phyloP scores from a whole-genome alignment of 1,140 invertebrate species.

The Phenacoccus solenopsis region DNA sequence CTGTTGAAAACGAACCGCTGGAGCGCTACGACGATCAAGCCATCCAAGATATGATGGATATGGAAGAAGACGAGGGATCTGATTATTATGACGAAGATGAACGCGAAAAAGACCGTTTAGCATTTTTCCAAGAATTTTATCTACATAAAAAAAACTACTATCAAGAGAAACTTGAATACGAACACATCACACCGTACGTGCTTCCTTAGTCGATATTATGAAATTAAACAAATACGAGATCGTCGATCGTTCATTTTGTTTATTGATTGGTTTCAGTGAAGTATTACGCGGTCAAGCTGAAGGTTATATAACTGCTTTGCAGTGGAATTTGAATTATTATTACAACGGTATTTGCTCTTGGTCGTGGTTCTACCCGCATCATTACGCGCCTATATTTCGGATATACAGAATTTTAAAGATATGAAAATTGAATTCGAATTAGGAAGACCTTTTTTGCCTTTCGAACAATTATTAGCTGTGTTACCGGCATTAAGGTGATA shows the following conservation, averaged over 20 bases:
- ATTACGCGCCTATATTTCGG: slow-evolving; percentile 91
- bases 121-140: slow-evolving; percentile 57
- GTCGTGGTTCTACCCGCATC: slow-evolving; percentile 95
- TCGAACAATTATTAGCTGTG: slow-evolving; percentile 87
- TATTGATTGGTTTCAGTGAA: slow-evolving; percentile 41
- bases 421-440: slow-evolving; percentile 64
- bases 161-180: slow-evolving; percentile 72
- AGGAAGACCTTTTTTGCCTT: slow-evolving; percentile 82
- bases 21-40: not conserved
- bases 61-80: not conserved
- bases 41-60: not conserved
- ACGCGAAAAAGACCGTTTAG: slow-evolving; percentile 33
- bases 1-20: not conserved
- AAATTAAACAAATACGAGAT: not conserved
- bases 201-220: slow-evolving; percentile 6
- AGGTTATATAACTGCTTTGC: slow-evolving; percentile 81
- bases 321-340: slow-evolving; percentile 95
- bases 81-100: slow-evolving; percentile 27
- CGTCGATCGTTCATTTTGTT: slow-evolving; percentile 15
- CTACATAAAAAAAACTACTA: slow-evolving; percentile 86
- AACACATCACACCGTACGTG: slow-evolving; percentile 38
- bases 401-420: slow-evolving; percentile 68
- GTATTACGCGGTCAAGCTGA: slow-evolving; percentile 66
- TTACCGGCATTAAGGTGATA: slow-evolving; percentile 50
- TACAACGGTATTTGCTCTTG: slow-evolving; percentile 91